Conservation (phyloP, 2,113 vertebrate genomes). For the Engraulis encrasicolus region DNA sequence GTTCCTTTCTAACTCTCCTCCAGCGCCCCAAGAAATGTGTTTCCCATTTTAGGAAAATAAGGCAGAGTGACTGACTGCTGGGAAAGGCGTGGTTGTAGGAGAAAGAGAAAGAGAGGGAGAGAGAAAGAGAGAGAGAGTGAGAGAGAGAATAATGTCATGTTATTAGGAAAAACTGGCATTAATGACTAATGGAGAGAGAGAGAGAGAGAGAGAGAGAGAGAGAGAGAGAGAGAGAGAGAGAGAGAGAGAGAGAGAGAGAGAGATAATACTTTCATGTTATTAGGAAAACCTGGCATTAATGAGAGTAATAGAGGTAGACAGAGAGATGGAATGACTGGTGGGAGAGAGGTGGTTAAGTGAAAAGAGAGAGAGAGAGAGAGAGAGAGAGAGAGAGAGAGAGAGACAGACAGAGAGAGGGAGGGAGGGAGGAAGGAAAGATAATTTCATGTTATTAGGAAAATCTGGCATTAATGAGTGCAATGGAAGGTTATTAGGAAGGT, state of each 20-base stretch:
- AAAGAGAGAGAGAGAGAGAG: slow-evolving; percentile 38
- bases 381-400: background rate
- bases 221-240: background rate
- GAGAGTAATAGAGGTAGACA: background rate
- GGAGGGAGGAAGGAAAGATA: background rate
- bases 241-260: background rate
- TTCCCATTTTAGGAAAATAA: slow-evolving; percentile 50
- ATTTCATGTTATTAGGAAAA: slow-evolving; percentile 61
- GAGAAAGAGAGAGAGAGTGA: background rate
- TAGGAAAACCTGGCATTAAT: slow-evolving; percentile 42
- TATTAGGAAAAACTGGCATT: slow-evolving; percentile 58
- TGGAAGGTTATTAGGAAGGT: background rate
- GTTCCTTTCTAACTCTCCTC: too few relatives aligned
- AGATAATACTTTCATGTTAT: slow-evolving; percentile 55
- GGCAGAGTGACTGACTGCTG: slow-evolving; percentile 27
- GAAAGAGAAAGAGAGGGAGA: slow-evolving; percentile 24
- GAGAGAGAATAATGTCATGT: slow-evolving; percentile 48
- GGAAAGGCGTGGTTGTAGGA: slow-evolving; percentile 33
- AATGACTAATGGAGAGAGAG: background rate
- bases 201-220: background rate
- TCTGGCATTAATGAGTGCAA: slow-evolving; percentile 14
- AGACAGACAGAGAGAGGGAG: background rate
- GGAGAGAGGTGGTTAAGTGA: slow-evolving; percentile 29
- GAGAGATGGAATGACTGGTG: slow-evolving; percentile 30
- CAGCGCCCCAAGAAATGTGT: slow-evolving; percentile 51